phyloP scores from a whole-genome alignment of 2,888 invertebrate genomes.

The Galerucella nymphaeae region DNA sequence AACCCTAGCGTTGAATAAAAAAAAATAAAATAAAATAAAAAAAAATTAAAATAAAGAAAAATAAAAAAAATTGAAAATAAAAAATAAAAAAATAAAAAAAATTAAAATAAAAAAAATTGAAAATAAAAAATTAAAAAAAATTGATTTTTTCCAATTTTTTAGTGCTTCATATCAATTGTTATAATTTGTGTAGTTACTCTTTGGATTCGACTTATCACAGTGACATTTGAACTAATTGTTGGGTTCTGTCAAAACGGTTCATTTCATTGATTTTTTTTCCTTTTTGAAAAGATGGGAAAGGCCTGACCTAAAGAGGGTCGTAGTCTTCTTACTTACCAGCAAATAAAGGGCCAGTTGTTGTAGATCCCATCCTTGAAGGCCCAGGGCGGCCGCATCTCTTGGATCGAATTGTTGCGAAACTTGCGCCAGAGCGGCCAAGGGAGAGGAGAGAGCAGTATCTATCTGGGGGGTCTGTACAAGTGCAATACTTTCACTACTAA shows the following conservation, averaged over 20 bases:
- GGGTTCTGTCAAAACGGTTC: neutral
- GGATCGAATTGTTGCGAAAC: constrained; percentile 65
- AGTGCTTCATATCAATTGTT: too few relatives aligned
- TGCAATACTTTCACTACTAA: constrained; percentile 49
- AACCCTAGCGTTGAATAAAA: too few relatives aligned
- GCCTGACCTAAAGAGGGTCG: constrained; percentile 17
- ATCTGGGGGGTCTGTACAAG: constrained; percentile 62
- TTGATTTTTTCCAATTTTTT: too few relatives aligned
- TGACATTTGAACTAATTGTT: neutral
- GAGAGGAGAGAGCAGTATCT: constrained; percentile 62
- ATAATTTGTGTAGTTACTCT: too few relatives aligned
- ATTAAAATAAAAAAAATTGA: too few relatives aligned
- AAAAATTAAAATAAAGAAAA: too few relatives aligned
- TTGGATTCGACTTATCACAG: neutral
- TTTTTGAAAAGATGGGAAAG: neutral
- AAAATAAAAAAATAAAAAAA: too few relatives aligned
- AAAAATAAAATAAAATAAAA: too few relatives aligned
- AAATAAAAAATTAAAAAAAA: too few relatives aligned
- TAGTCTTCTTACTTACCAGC: constrained; percentile 70
- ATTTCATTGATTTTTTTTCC: neutral
- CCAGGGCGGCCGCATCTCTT: constrained; percentile 66
- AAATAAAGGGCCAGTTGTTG: constrained; percentile 79
- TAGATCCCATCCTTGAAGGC: constrained; percentile 79
- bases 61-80: too few relatives aligned
- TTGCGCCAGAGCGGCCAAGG: constrained; percentile 65